Base-by-base conservation (phyloP, 2,797 vertebrate species). In the Hylomyscus alleni region DNA sequence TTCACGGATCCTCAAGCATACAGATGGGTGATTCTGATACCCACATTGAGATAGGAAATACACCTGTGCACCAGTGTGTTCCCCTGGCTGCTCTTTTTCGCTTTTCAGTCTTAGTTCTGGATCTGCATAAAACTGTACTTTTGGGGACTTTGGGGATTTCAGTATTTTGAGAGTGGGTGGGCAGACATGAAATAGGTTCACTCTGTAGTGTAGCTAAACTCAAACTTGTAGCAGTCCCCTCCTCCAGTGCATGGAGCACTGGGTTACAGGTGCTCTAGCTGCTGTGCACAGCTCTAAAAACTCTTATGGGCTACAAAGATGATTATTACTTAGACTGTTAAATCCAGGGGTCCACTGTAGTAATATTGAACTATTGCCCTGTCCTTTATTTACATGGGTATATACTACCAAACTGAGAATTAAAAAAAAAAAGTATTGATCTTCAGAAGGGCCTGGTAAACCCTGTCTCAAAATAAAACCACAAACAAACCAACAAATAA, bases 1-100 rank as follows among this genome's bases (percentile, higher is more conserved):
- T 31, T 20, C 40, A 83, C 6, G 54, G 34, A 40, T 19, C 54
- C 90, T 90, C 37, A 80, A 90, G 85, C 62, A 12, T 34, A 56
- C 10, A 96, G 56, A 44, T 84, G 6, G 90, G 34, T 62, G 62
- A 90, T 34, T 93, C 94, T 94, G 88, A 88, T 65, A 80, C 60
- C 11, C 13, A 84, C 76, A n/a, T 69, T 47, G 90, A 81, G 69
- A 84, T 50, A 80, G 1, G 81, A 69, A 84, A 88, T 58, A 92
- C 72, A 81, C 52, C 20, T 95, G 65, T 20, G 69, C 34, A 22
- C 26, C 58, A 88, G 92, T 50, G 40, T 34, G 72, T 31, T 88
- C 17, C 19, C 72, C 77, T 85, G 37, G 37, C 58, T 81, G 77
- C 62, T 90, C 62, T 91, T 85, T 94, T 29, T 81, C 7, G 81